These are phyloP conservation scores for Euleptes europaea DNA, from an alignment of 2,113 vertebrate species.

Conservation along the genomic window DNA sequence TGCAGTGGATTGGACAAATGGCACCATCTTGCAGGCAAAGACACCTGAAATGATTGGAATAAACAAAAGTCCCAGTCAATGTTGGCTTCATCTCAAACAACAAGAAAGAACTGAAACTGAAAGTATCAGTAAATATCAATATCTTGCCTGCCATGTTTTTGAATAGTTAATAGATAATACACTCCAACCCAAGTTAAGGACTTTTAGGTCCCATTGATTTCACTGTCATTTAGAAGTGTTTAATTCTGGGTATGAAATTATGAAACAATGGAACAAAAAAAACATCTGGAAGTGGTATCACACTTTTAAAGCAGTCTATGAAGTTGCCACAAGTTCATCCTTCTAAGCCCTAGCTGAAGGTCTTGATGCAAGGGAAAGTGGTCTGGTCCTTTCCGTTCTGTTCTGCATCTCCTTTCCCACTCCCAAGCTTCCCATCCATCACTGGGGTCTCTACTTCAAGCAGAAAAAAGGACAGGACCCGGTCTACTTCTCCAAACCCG, in stretches of 20 bases:
- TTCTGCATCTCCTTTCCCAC: neutral
- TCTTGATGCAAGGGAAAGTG: neutral
- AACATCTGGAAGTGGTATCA: neutral
- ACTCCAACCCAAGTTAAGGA: neutral
- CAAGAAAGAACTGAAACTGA: neutral
- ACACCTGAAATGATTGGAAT: constrained; percentile 65
- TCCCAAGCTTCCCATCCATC: neutral
- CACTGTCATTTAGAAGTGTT: neutral
- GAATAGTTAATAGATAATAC: neutral
- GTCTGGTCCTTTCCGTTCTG: neutral
- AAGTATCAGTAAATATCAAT: neutral
- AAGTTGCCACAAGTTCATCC: neutral
- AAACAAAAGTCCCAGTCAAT: neutral
- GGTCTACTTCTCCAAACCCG: neutral
- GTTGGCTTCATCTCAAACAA: neutral
- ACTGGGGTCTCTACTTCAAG: neutral
- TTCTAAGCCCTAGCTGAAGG: neutral
- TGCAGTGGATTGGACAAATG: constrained; percentile 77
- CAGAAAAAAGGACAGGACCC: neutral
- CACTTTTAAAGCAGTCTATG: neutral
- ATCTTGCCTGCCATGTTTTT: neutral
- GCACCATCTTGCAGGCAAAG: constrained; percentile 82
- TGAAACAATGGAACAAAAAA: neutral
- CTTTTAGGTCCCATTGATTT: neutral
- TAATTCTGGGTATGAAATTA: neutral